Evolutionary conservation across 2,888 invertebrate genomes (phyloP), one percentile per base, ranked within the genome.

Genomic region (Metellina segmentata): DNA sequence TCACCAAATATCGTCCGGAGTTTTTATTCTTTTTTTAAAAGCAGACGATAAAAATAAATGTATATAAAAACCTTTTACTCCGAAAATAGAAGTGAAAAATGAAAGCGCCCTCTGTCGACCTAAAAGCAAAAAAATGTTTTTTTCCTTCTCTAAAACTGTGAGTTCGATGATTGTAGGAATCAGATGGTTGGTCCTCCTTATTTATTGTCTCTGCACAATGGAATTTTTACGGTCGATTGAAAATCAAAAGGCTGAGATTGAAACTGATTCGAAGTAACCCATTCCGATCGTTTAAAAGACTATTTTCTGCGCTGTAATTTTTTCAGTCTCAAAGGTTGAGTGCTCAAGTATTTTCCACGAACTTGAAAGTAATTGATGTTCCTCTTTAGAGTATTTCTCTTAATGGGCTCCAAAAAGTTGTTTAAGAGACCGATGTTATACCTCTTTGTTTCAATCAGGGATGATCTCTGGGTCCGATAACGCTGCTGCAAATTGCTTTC

Each of bases 191-290:
- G 51, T 72, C 61, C 53, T 89, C 48, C 52, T 90, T 90, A 85
- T 90, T 83, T 88, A 91, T 91, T 87, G 87, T 88, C 87, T 83
- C 72, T 83, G 53, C 87, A 51, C 78, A 51, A 83, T 78, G 52
- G 53, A 83, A 83, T 79, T 78, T 52, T 53, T 83, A 79, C 82
- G 78, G 87, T 87, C 83, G 83, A 91, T 91, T 91, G 82, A 49
- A 82, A 78, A 82, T 91, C 70, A 72, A 87, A 82, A 83, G 78
- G 49, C 69, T 72, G 75, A 75, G 53, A 78, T 91, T 82, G 91
- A 91, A 91, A 87, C 81, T 52, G 90, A 90, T 81, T 79, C 48
- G 72, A 8, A 61, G 11, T 79, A 72, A 53, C 61, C 72, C 74
- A 69, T 81, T 90, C 79, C 53, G 74, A 85, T 81, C 72, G 51